These are phyloP conservation scores for Xiphophorus hellerii DNA, from an alignment of 2,113 vertebrate genomes.

Conservation along the genomic window DNA sequence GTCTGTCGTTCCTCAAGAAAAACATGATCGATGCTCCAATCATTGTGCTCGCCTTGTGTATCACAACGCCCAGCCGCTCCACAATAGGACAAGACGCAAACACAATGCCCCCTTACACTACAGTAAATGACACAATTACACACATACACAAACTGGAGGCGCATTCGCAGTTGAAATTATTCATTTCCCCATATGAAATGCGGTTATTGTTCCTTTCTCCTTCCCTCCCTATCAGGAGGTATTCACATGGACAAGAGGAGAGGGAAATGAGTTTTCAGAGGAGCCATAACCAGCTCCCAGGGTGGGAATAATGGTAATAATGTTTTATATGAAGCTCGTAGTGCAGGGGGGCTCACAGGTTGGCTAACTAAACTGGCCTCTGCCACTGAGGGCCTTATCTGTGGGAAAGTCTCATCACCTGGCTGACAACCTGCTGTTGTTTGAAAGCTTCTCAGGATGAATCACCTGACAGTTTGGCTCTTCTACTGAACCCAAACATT, in stretches of 20 bases:
- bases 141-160: constrained; percentile 31
- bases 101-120: neutral
- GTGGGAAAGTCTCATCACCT: constrained; percentile 14
- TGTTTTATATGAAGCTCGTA: constrained; percentile 53
- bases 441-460: constrained; percentile 23
- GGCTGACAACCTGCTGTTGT: constrained; percentile 24
- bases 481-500: neutral
- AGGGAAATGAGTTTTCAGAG: constrained; percentile 72
- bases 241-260: constrained; percentile 67
- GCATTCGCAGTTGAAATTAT: constrained; percentile 53
- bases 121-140: constrained; percentile 19
- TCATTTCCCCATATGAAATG: constrained; percentile 67
- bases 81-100: constrained; percentile 30
- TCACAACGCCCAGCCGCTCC: constrained; percentile 50
- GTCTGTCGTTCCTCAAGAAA: constrained; percentile 15
- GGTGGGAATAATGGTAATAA: constrained; percentile 61
- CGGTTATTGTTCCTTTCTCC: constrained; percentile 69
- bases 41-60: constrained; percentile 48
- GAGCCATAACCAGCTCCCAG: constrained; percentile 46
- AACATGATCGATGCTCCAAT: constrained; percentile 68
- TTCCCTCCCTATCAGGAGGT: constrained; percentile 60
- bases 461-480: neutral
- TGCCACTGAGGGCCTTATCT: constrained; percentile 44
- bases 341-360: constrained; percentile 42
- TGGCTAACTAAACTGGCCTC: constrained; percentile 49